Evolutionary conservation across 2,888 invertebrate species (phyloP).

Genomic region (Hoplodrina ambigua): DNA sequence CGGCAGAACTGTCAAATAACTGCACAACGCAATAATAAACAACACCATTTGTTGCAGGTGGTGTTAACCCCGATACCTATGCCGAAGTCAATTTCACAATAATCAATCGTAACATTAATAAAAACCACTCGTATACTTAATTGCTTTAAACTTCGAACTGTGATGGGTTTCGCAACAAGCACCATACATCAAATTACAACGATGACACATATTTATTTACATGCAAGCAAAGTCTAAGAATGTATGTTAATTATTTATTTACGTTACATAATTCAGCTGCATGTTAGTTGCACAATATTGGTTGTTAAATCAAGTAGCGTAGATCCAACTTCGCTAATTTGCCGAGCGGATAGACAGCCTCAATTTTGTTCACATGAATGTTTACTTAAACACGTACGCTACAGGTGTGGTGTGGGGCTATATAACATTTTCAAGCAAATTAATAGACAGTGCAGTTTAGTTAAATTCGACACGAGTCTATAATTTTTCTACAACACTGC

Average conservation of each 20-base stretch:
- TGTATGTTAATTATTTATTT: constrained; percentile 28
- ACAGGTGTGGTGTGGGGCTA: constrained; percentile 30
- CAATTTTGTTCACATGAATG: constrained; percentile 27
- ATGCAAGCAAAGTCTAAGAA: constrained; percentile 19
- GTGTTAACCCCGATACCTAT: constrained; percentile 4
- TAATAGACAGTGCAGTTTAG: constrained; percentile 58
- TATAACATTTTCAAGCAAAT: constrained; percentile 57
- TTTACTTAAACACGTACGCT: constrained; percentile 17
- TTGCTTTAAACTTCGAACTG: constrained; percentile 16
- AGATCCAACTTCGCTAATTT: background rate
- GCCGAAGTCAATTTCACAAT: constrained; percentile 4
- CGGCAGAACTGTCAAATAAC: background rate
- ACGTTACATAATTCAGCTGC: constrained; percentile 23
- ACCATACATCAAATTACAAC: constrained; percentile 20
- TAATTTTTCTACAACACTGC: constrained; percentile 41
- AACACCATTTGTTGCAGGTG: background rate
- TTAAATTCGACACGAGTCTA: constrained; percentile 41
- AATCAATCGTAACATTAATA: background rate
- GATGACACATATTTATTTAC: constrained; percentile 31
- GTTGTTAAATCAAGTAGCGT: background rate
- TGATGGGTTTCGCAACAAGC: constrained; percentile 19
- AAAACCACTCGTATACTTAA: constrained; percentile 4
- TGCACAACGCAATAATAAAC: background rate
- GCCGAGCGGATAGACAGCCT: constrained; percentile 10
- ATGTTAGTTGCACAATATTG: constrained; percentile 28